Conservation (phyloP, 1,140 invertebrate genomes). For the Orius insidiosus region DNA sequence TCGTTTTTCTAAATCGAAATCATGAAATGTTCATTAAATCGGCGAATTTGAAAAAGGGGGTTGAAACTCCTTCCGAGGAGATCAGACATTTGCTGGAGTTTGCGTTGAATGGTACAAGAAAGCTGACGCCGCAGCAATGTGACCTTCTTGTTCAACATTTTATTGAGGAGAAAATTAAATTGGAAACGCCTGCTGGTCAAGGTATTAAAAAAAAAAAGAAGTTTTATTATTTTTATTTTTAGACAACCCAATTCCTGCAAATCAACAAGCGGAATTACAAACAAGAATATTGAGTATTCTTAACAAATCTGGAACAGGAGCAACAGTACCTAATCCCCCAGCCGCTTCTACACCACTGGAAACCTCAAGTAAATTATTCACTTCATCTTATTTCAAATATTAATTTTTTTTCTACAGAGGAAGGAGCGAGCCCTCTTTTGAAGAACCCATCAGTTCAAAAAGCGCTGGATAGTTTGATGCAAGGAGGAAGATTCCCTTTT, state of each 20-base stretch:
- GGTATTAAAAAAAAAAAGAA: not conserved
- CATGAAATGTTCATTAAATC: constrained; percentile 55
- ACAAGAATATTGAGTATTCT: constrained; percentile 70
- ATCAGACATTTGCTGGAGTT: constrained; percentile 54
- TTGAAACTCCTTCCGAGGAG: constrained; percentile 43
- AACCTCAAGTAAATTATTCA: constrained; percentile 11
- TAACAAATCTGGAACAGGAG: constrained; percentile 30
- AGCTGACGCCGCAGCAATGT: constrained; percentile 62
- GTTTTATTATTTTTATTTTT: no score
- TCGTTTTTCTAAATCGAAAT: constrained; percentile 57
- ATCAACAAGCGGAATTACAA: constrained; percentile 57
- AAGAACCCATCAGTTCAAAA: constrained; percentile 56
- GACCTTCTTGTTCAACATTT: constrained; percentile 64
- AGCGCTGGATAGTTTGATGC: constrained; percentile 53
- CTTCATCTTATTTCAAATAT: no score
- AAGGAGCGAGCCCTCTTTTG: constrained; percentile 33
- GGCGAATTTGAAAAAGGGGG: constrained; percentile 11
- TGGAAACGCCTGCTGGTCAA: constrained; percentile 19
- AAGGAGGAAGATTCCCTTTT: constrained; percentile 26
- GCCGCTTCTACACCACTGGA: constrained; percentile 24
- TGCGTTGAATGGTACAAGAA: constrained; percentile 55
- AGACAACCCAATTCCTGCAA: not conserved
- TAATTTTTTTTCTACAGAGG: constrained; percentile 17
- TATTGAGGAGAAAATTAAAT: constrained; percentile 50
- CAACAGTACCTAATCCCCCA: constrained; percentile 18